phyloP scores from a whole-genome alignment of 2,113 vertebrate genomes.

The Petaurus breviceps region DNA sequence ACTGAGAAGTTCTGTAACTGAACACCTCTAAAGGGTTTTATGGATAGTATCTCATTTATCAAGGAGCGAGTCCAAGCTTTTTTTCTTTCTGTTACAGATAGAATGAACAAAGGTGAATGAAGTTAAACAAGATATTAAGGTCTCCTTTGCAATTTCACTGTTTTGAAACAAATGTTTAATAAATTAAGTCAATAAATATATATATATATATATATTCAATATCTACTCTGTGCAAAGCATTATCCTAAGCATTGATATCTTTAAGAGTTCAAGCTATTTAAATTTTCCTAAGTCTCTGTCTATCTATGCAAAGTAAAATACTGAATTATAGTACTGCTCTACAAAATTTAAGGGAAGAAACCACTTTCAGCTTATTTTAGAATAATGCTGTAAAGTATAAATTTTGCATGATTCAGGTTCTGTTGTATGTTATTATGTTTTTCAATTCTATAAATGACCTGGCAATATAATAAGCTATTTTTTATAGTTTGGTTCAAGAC shows the following conservation, averaged over 20 bases:
- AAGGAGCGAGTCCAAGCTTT: not conserved
- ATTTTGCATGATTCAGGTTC: not conserved
- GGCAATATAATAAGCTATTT: not conserved
- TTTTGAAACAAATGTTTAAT: not conserved
- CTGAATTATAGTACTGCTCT: not conserved
- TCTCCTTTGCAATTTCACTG: not conserved
- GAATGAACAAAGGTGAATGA: not conserved
- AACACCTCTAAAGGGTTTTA: conserved; percentile 41
- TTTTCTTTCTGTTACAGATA: not conserved
- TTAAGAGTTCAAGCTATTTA: not conserved
- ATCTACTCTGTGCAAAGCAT: not conserved
- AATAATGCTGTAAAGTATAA: not conserved
- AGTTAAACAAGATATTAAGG: not conserved
- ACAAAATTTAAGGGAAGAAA: not conserved
- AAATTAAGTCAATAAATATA: not conserved
- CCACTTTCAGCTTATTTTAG: not conserved
- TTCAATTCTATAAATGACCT: not conserved
- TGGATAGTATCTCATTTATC: not conserved
- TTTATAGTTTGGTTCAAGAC: not conserved
- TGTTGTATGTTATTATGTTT: not conserved
- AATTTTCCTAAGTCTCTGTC: not conserved
- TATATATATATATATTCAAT: not conserved
- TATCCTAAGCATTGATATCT: not conserved
- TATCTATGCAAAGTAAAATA: not conserved
- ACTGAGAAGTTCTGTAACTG: not conserved